Evolutionary conservation across 2,113 vertebrate species (phyloP).

Genomic region (Hyaena hyaena): DNA sequence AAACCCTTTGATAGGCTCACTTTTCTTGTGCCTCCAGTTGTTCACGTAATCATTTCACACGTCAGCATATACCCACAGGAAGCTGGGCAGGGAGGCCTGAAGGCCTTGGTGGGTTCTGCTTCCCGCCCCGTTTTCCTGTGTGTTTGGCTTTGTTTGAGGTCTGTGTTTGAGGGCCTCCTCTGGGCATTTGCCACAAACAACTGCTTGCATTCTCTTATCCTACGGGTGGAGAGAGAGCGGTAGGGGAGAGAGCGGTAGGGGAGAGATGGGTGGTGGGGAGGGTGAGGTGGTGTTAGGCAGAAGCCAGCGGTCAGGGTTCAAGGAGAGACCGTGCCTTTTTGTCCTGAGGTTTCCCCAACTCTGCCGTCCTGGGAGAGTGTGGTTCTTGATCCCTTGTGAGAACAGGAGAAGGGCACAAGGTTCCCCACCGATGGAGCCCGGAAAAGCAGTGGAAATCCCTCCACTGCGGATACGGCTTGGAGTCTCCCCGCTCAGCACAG

Average conservation of each 20-base stretch:
- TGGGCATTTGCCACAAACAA: background rate
- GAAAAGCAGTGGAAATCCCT: background rate
- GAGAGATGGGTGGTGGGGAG: background rate
- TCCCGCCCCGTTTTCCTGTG: background rate
- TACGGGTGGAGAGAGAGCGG: background rate
- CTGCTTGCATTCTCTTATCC: background rate
- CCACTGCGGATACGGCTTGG: too few species aligned
- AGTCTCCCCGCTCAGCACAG: background rate
- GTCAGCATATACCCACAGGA: background rate
- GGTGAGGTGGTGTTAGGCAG: background rate
- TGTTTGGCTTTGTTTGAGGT: background rate
- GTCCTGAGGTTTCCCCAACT: background rate
- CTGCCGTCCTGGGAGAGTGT: background rate
- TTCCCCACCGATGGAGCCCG: background rate
- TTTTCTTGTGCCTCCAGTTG: background rate
- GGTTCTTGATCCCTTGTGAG: background rate
- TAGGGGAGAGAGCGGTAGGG: background rate
- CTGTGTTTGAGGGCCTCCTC: background rate
- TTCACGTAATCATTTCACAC: background rate
- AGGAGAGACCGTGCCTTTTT: background rate
- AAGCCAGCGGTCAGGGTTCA: background rate
- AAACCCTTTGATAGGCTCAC: background rate
- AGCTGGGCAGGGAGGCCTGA: background rate
- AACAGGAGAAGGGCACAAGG: background rate
- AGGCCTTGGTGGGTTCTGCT: background rate